phyloP scores from a whole-genome alignment of 2,888 invertebrate genomes.

The Muschampia plurimacula region DNA sequence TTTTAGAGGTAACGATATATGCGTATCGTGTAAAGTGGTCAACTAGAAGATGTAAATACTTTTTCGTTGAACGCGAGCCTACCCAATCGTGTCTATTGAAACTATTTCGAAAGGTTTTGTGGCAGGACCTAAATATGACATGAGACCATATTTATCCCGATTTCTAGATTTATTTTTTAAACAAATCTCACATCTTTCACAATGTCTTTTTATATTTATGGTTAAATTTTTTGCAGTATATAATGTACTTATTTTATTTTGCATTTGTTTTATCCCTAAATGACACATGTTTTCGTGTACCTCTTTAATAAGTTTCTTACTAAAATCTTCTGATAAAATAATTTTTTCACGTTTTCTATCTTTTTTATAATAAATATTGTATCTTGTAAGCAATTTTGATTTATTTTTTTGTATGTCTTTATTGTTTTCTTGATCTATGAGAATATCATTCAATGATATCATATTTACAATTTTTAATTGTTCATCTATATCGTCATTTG shows the following conservation, averaged over 20 bases:
- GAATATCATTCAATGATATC: not conserved
- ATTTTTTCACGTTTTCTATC: not conserved
- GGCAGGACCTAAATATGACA: not conserved
- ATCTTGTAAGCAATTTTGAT: not conserved
- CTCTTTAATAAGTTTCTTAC: not conserved
- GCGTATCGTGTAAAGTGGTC: not conserved
- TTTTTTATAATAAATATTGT: not conserved
- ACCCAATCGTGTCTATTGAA: not conserved
- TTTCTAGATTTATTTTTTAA: not conserved
- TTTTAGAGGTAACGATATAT: not conserved
- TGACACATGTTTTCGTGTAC: not conserved
- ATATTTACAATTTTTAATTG: not conserved
- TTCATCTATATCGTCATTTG: not conserved
- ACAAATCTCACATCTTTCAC: not conserved
- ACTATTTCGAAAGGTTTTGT: not conserved
- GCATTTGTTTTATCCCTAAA: not conserved
- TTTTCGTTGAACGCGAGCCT: not conserved
- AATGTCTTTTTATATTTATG: not conserved
- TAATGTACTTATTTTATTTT: not conserved
- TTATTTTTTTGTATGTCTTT: not conserved
- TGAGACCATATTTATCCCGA: not conserved
- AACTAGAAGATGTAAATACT: not conserved
- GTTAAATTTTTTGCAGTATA: not conserved
- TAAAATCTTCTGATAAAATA: not conserved
- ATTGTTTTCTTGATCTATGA: not conserved